A percentile compares a stretch with the other conserved stretches of the same genome.
Conservation (phyloP, 2,888 invertebrate genomes). For the Philhelius pedissequus region DNA sequence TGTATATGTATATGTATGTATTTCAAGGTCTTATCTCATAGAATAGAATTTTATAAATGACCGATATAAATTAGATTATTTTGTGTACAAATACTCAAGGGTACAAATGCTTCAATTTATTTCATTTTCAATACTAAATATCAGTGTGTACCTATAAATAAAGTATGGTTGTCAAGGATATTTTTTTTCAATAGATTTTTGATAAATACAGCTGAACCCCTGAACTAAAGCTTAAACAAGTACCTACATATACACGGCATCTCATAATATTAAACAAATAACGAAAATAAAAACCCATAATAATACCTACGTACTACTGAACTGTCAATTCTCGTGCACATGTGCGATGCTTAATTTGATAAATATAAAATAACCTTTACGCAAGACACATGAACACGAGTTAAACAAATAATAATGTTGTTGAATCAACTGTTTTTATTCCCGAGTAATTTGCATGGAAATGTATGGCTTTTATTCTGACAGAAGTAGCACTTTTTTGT, state of each 20-base stretch:
- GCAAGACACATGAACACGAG: slow-evolving; percentile 17
- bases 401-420: slow-evolving; percentile 24
- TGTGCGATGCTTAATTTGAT: slow-evolving; percentile 37
- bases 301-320: background rate
- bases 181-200: background rate
- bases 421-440: slow-evolving; percentile 39
- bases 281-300: background rate
- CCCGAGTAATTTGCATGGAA: background rate
- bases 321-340: slow-evolving; percentile 24
- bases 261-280: background rate
- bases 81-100: background rate
- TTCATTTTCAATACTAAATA: background rate
- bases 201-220: background rate
- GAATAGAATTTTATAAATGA: background rate
- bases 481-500: background rate
- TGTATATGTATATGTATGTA: no score
- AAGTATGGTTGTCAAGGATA: background rate
- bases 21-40: background rate
- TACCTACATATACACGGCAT: background rate
- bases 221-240: background rate
- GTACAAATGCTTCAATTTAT: background rate
- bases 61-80: background rate
- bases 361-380: slow-evolving; percentile 37
- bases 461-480: background rate
- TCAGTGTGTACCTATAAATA: background rate